phyloP scores from a whole-genome alignment of 1,140 invertebrate species.

The Macrocentrus cingulum region DNA sequence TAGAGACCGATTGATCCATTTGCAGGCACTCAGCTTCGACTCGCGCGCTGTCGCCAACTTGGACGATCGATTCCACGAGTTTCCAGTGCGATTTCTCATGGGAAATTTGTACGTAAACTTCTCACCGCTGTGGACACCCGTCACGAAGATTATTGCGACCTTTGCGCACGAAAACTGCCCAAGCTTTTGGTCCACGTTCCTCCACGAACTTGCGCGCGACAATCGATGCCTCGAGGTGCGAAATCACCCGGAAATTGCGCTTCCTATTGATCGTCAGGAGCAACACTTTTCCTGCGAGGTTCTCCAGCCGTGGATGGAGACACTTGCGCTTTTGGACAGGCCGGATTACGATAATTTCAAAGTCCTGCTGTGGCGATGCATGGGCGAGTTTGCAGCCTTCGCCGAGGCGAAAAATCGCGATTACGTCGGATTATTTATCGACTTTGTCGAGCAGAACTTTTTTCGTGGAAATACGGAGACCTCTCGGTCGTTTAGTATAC shows the following conservation, averaged over 20 bases:
- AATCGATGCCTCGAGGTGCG: not conserved
- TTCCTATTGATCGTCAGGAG: slow-evolving; percentile 12
- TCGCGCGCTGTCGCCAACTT: slow-evolving; percentile 61
- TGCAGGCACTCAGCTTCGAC: slow-evolving; percentile 73
- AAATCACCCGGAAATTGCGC: not conserved
- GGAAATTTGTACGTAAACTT: slow-evolving; percentile 86
- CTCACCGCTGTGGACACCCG: slow-evolving; percentile 84
- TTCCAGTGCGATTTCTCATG: slow-evolving; percentile 75
- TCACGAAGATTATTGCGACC: slow-evolving; percentile 70
- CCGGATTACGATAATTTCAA: slow-evolving; percentile 76
- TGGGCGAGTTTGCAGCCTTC: slow-evolving; percentile 71
- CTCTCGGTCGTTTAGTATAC: slow-evolving; percentile 58
- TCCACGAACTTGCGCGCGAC: slow-evolving; percentile 60
- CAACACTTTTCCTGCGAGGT: slow-evolving; percentile 39
- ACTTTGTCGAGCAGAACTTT: slow-evolving; percentile 70
- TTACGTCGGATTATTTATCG: slow-evolving; percentile 74
- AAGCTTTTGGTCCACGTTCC: slow-evolving; percentile 79
- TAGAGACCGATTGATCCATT: slow-evolving; percentile 70
- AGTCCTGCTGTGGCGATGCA: slow-evolving; percentile 76
- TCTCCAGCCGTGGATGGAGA: slow-evolving; percentile 32
- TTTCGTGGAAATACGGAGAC: slow-evolving; percentile 57
- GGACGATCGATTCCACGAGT: slow-evolving; percentile 62
- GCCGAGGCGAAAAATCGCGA: slow-evolving; percentile 79
- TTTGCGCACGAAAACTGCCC: slow-evolving; percentile 69
- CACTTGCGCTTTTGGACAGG: slow-evolving; percentile 56